These are phyloP conservation scores for Gallinago undulata DNA, from an alignment of 2,113 vertebrate species.

Conservation along the genomic window DNA sequence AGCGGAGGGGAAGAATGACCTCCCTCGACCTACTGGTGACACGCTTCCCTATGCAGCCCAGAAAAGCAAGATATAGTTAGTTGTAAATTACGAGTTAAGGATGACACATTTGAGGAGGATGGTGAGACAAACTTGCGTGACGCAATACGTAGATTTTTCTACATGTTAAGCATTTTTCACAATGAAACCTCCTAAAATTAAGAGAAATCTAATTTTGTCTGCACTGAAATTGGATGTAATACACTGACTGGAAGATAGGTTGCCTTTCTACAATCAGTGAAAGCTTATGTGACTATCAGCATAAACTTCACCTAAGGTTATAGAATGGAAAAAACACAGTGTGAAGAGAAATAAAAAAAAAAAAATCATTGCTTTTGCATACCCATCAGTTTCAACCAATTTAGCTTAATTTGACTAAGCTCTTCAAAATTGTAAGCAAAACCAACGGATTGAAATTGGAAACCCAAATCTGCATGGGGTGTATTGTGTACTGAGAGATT, in stretches of 20 bases:
- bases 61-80: no score
- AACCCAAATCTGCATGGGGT: background rate
- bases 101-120: background rate
- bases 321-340: background rate
- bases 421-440: background rate
- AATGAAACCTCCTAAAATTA: accelerated
- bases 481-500: background rate
- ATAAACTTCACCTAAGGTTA: background rate
- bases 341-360: background rate
- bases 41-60: no score
- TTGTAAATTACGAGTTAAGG: background rate
- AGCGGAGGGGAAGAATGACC: no score
- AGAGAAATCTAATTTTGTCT: background rate
- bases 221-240: no score
- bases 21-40: no score
- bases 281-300: background rate
- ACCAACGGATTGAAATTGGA: background rate
- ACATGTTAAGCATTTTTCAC: accelerated
- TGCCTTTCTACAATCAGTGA: background rate
- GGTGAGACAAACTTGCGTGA: background rate
- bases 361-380: background rate
- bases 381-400: background rate
- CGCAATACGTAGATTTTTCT: background rate
- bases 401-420: background rate
- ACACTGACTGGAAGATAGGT: background rate